Percentiles rank a stretch among this genome's conserved stretches.
Evolutionary conservation across 1,140 invertebrate species (phyloP).

Genomic region (Rhopalosiphum maidis): DNA sequence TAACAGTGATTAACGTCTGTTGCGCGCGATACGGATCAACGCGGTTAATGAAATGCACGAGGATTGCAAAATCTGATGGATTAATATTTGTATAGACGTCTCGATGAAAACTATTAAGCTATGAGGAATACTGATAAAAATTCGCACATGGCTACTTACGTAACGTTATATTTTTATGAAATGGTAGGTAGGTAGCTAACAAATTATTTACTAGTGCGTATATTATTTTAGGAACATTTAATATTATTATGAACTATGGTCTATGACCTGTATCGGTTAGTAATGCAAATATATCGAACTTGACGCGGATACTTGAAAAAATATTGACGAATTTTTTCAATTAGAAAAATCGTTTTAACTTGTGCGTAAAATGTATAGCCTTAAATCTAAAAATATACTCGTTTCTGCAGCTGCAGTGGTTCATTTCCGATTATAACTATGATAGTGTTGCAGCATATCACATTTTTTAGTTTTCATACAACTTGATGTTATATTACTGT

Average conservation of each 20-base stretch:
- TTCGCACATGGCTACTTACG: not conserved
- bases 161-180: not conserved
- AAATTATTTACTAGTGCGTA: not conserved
- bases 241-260: not conserved
- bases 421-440: not conserved
- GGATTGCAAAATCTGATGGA: not conserved
- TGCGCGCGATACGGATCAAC: not conserved
- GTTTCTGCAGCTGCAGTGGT: not conserved
- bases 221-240: not conserved
- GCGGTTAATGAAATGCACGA: not conserved
- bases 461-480: not conserved
- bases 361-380: not conserved
- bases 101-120: not conserved
- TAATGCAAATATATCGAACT: not conserved
- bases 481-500: not conserved
- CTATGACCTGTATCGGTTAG: not conserved
- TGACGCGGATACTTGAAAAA: not conserved
- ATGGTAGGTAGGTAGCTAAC: not conserved
- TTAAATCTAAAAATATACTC: not conserved
- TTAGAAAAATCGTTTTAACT: not conserved
- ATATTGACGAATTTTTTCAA: not conserved
- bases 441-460: not conserved
- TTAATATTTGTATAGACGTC: not conserved
- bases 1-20: slow-evolving; percentile 20
- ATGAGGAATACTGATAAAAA: not conserved